phyloP scores from a whole-genome alignment of 2,113 vertebrate species.

The Malaclemys terrapin region DNA sequence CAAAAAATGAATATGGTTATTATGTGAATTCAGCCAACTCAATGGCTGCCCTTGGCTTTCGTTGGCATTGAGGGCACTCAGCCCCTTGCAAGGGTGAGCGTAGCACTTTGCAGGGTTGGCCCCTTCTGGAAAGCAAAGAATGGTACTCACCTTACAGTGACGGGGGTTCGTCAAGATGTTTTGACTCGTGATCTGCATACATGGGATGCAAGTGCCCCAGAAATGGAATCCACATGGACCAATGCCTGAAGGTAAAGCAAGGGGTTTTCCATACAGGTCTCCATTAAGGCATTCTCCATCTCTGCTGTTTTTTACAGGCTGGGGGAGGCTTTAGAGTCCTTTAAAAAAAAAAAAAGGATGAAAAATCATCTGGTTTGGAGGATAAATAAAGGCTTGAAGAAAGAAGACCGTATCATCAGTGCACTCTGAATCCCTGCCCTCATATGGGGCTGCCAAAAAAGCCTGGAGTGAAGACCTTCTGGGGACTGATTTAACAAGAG shows the following conservation, averaged over 20 bases:
- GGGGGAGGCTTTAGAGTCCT: not conserved
- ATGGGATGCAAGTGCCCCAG: not conserved
- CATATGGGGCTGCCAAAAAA: not conserved
- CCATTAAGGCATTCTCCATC: not conserved
- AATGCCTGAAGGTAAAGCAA: not conserved
- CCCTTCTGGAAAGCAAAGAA: not conserved
- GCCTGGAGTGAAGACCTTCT: not conserved
- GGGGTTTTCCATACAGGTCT: not conserved
- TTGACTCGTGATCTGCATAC: not conserved
- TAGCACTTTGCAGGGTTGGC: accelerated
- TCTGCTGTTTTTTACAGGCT: not conserved
- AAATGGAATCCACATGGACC: not conserved
- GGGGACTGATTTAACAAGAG: not conserved
- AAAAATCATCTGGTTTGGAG: not conserved
- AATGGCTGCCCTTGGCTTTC: not conserved
- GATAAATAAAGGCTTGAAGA: not conserved
- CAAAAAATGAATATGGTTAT: not conserved
- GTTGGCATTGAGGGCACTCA: accelerated
- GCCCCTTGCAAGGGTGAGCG: not conserved
- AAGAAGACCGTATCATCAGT: not conserved
- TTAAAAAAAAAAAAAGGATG: not conserved
- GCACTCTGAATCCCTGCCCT: not conserved
- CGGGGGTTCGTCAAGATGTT: not conserved
- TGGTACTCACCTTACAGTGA: accelerated
- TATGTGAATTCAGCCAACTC: accelerated